These are phyloP conservation scores for Pholis gunnellus DNA, from an alignment of 2,113 vertebrate genomes.

Conservation along the genomic window DNA sequence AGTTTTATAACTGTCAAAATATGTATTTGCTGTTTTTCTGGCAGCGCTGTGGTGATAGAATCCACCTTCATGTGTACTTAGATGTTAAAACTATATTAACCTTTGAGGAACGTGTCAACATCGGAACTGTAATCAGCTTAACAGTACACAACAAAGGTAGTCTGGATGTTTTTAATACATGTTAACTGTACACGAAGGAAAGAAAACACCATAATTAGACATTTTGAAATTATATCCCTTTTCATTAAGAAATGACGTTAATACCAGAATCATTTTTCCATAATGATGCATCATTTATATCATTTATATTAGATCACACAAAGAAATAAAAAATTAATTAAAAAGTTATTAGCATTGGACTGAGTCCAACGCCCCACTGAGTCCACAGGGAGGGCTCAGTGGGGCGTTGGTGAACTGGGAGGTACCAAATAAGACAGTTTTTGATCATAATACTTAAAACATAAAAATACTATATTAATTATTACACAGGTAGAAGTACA, in stretches of 20 bases:
- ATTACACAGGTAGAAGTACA: slow-evolving; percentile 86
- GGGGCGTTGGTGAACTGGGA: slow-evolving; percentile 75
- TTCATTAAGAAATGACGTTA: slow-evolving; percentile 98
- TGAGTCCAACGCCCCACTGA: slow-evolving; percentile 70
- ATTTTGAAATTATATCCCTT: slow-evolving; percentile 98
- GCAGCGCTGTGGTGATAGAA: not conserved
- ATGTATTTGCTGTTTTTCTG: not conserved
- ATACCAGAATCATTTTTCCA: slow-evolving; percentile 93
- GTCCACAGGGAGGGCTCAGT: slow-evolving; percentile 74
- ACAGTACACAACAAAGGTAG: slow-evolving; percentile 87
- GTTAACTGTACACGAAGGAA: slow-evolving; percentile 94
- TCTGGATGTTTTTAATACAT: slow-evolving; percentile 94
- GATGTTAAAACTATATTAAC: not conserved
- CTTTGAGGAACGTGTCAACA: slow-evolving; percentile 4
- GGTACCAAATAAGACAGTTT: slow-evolving; percentile 85
- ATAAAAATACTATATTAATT: slow-evolving; percentile 87
- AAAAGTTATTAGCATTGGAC: slow-evolving; percentile 93
- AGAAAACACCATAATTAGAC: slow-evolving; percentile 93
- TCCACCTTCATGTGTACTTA: not conserved
- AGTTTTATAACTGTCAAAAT: not conserved
- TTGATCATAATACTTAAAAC: slow-evolving; percentile 87
- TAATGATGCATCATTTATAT: slow-evolving; percentile 93
- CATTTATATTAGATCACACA: slow-evolving; percentile 98
- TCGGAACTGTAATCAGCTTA: slow-evolving; percentile 71
- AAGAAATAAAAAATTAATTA: slow-evolving; percentile 93